Base-by-base conservation (phyloP, 2,888 invertebrate genomes). In the Antitype chi region DNA sequence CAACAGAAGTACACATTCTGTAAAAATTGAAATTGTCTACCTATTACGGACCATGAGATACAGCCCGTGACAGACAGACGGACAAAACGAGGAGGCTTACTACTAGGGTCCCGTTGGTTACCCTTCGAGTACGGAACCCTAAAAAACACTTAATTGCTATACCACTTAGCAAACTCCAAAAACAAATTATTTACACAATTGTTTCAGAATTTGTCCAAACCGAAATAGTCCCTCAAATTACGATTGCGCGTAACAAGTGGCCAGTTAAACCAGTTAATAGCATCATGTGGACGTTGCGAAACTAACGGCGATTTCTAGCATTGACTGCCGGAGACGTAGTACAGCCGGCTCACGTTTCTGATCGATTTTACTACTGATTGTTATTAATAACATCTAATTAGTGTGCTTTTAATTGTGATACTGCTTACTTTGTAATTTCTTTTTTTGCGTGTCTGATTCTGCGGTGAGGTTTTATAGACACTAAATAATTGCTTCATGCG, bases 211-310 rank as follows among this genome's bases (percentile, higher is more conserved):
- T 80, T 75, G 68, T 60, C 70, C 55, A 71, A 82, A 71, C 85
- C 68, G 71, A 80, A 82, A 80, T 84, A 74, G 59, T 52, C 63
- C 66, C 80, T 81, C 85, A 76, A 75, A 85, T 77, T 71, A 83
- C 85, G 77, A 66, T 68, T 64, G 68, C 59, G 74, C 67, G 86
- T 87, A 87, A 84, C 86, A 83, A 86, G 79, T 86, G 78, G 87
- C 62, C 76, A 76, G 81, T 80, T 76, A 75, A 38, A 78, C 81
- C 76, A 78, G 77, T 75, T 74, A 75, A 74, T 64, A 55, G 74
- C 70, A 57, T 59, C 28, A 76, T 78, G 70, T 83, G 88, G 78
- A 77, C 78, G 78, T 88, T 84, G 76, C 80, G 79, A 81, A 86
- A 86, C 62, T 49, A 20, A 23, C 70, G 64, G 64, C 72, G 85